phyloP scores from a whole-genome alignment of 2,113 vertebrate species.

The Bagarius yarrelli region DNA sequence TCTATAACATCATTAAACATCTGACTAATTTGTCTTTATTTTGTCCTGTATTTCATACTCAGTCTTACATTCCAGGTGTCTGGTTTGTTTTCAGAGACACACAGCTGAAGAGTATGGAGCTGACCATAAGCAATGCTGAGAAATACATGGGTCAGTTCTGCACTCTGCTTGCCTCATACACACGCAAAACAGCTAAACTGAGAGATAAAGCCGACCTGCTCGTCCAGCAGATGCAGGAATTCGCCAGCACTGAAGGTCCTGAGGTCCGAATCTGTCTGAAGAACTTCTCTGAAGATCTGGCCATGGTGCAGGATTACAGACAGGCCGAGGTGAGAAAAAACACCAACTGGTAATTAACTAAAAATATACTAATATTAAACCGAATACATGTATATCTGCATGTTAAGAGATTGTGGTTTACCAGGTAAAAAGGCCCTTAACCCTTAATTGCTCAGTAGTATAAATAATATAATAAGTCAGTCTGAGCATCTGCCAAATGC shows the following conservation, averaged over 20 bases:
- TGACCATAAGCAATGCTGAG: constrained; percentile 58
- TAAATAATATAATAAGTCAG: no score
- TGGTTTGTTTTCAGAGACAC: constrained; percentile 17
- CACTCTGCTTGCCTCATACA: constrained; percentile 65
- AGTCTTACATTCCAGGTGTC: no score
- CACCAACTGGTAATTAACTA: neutral
- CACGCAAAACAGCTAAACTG: constrained; percentile 71
- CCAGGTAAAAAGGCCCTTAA: no score
- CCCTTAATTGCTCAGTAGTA: no score
- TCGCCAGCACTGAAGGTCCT: constrained; percentile 60
- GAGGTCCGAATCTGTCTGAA: constrained; percentile 63
- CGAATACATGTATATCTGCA: neutral
- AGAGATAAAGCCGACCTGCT: constrained; percentile 69
- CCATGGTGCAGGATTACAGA: constrained; percentile 79
- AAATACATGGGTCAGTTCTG: constrained; percentile 74
- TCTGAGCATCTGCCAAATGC: no score
- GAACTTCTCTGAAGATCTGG: constrained; percentile 73
- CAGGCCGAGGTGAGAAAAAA: constrained; percentile 72
- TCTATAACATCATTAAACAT: no score
- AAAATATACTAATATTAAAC: neutral
- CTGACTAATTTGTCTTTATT: no score
- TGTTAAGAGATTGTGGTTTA: no score
- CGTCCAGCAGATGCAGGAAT: constrained; percentile 66
- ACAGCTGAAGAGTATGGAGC: constrained; percentile 60
- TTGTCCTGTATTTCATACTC: no score